These are phyloP conservation scores for Hozukius guyotensis DNA, from an alignment of 2,797 vertebrate species.

Conservation along the genomic window DNA sequence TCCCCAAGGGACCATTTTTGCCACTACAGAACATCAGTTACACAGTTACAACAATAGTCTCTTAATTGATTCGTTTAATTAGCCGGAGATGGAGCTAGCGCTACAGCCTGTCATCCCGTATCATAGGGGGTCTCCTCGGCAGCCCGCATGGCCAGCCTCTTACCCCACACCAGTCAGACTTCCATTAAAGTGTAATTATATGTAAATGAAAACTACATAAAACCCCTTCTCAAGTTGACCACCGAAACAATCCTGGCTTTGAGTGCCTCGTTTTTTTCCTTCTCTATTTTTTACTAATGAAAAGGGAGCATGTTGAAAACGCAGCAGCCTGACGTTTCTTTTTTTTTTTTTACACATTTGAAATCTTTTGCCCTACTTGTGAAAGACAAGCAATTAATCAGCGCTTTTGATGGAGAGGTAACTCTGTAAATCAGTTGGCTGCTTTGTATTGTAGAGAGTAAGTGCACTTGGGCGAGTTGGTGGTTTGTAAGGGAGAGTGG, in stretches of 20 bases:
- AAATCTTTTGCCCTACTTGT: slow-evolving; percentile 43
- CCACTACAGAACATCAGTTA: slow-evolving; percentile 95
- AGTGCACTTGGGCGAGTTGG: slow-evolving; percentile 43
- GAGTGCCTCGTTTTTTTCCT: not conserved
- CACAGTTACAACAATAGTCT: slow-evolving; percentile 93
- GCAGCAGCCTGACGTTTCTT: slow-evolving; percentile 15
- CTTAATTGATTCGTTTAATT: slow-evolving; percentile 99
- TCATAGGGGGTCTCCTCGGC: slow-evolving; percentile 80
- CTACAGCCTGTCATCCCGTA: slow-evolving; percentile 90
- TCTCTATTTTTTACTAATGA: slow-evolving; percentile 12
- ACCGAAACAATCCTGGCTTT: slow-evolving; percentile 52
- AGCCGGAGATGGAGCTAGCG: slow-evolving; percentile 92
- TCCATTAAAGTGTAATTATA: slow-evolving; percentile 85
- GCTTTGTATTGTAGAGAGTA: slow-evolving; percentile 52
- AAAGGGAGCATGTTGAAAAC: slow-evolving; percentile 35
- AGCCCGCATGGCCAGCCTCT: slow-evolving; percentile 76
- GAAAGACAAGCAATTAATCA: slow-evolving; percentile 64
- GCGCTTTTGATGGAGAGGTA: slow-evolving; percentile 65
- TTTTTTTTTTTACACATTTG: slow-evolving; percentile 42
- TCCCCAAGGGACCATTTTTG: slow-evolving; percentile 94
- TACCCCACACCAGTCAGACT: slow-evolving; percentile 82
- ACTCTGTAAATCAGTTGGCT: slow-evolving; percentile 46
- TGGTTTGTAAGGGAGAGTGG: slow-evolving; percentile 31
- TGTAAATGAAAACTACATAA: slow-evolving; percentile 82
- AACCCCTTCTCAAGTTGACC: slow-evolving; percentile 69